These are phyloP conservation scores for Brachionus paranguensis DNA, from an alignment of 1,140 invertebrate genomes.

Conservation along the genomic window DNA sequence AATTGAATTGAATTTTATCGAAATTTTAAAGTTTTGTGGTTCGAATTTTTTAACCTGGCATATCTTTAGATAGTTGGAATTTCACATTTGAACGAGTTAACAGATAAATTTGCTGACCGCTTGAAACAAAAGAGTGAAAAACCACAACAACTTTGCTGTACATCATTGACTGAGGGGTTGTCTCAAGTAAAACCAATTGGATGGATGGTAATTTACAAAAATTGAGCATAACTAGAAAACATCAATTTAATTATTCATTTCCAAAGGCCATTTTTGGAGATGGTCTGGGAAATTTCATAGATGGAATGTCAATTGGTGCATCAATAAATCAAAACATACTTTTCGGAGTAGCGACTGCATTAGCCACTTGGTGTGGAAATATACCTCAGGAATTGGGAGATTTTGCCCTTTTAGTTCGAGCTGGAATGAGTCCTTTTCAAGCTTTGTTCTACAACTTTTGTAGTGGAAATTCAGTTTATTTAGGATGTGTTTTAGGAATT, in stretches of 20 bases:
- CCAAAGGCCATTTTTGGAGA: slow-evolving; percentile 62
- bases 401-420: slow-evolving; percentile 67
- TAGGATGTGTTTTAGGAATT: slow-evolving; percentile 62
- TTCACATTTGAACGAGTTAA: not conserved
- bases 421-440: slow-evolving; percentile 64
- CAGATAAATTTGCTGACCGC: slow-evolving; percentile 7
- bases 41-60: too few species aligned
- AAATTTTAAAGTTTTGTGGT: too few species aligned
- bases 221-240: not conserved
- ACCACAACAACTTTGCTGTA: slow-evolving; percentile 17
- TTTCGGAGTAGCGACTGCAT: slow-evolving; percentile 62
- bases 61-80: not conserved
- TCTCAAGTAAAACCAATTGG: slow-evolving; percentile 62
- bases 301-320: slow-evolving; percentile 66
- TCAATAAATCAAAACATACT: slow-evolving; percentile 63
- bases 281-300: slow-evolving; percentile 68
- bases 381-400: slow-evolving; percentile 68
- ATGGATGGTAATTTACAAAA: slow-evolving; percentile 60
- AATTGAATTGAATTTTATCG: too few species aligned
- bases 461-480: slow-evolving; percentile 64
- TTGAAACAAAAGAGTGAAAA: not conserved
- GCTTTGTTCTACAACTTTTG: slow-evolving; percentile 66
- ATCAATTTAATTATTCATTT: not conserved
- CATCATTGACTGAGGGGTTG: slow-evolving; percentile 38
- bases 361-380: slow-evolving; percentile 68